A percentile compares a stretch with the other conserved stretches of the same genome.
phyloP scores from a whole-genome alignment of 2,113 vertebrate species.

The Rhinichthys klamathensis region DNA sequence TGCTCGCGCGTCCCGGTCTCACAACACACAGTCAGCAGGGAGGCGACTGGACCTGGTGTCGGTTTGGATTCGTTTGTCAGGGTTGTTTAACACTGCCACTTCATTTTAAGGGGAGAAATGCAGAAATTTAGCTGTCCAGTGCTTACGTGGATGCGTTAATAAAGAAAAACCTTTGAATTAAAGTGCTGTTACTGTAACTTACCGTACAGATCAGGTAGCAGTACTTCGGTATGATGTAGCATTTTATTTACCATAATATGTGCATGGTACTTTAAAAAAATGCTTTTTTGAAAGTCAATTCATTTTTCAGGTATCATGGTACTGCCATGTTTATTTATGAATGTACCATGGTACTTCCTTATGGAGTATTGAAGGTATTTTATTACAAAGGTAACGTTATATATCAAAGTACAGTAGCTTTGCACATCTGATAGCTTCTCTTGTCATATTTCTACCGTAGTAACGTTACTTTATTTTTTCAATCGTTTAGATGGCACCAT shows the following conservation, averaged over 20 bases:
- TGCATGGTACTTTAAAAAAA: neutral
- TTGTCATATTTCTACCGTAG: neutral
- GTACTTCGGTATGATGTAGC: no score
- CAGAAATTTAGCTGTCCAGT: neutral
- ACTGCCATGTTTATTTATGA: neutral
- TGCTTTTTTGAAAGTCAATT: neutral
- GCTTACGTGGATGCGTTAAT: slow-evolving; percentile 15
- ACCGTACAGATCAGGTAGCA: no score
- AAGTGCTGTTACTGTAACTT: neutral
- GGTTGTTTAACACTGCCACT: neutral
- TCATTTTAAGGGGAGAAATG: neutral
- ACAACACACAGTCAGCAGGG: neutral
- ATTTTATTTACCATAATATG: no score
- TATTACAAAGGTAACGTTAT: neutral
- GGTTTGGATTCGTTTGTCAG: neutral
- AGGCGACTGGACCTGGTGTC: neutral
- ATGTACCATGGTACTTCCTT: neutral
- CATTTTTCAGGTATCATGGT: neutral
- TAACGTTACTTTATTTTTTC: neutral
- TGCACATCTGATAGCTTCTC: neutral
- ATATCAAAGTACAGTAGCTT: neutral
- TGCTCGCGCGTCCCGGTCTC: neutral
- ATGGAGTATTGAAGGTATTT: neutral
- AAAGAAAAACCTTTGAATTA: neutral
- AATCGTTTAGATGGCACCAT: no score